Evolutionary conservation across 92 coral and sea anemone species (phyloP), one percentile per base, ranked within the genome.

Genomic region (Blastomussa wellsi): DNA sequence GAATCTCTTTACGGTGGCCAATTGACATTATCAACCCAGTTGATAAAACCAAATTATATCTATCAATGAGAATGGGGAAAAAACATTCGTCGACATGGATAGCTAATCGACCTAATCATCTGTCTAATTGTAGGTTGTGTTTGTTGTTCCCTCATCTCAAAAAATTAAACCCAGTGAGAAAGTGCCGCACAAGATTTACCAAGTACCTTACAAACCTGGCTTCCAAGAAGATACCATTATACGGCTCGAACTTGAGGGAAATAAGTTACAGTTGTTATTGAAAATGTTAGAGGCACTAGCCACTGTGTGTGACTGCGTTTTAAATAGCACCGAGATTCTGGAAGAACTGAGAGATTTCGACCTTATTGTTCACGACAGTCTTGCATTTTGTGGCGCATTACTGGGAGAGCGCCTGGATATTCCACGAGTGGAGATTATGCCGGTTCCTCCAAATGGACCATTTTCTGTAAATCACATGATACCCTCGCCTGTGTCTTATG

Each of bases 91-190:
- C n/a, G n/a, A n/a, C n/a, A n/a, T n/a, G n/a, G n/a, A n/a, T n/a
- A n/a, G n/a, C n/a, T n/a, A n/a, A n/a, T n/a, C n/a, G n/a, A n/a
- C n/a, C 11, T 44, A 3, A 44, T 44, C 11, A 8, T 44, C 11
- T 3, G 11, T 6, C 49, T 44, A 44, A 6, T 44, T 49, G 4
- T 22, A 87, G 93, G 88, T 90, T 36, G 64, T 82, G 24, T 38
- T 90, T 4, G 57, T 90, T 10, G 93, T 87, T 38, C 76, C 84
- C 51, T 73, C 91, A 8, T 73, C 73, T 42, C 86, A 87, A n/a
- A 82, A 69, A 52, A 72, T 90, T 72, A 80, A 87, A 72, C 71
- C 44, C 26, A 20, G 85, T 7, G 74, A 87, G 33, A 78, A 62
- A 5, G 33, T 90, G 31, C 74, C 29, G 16, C 90, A 90, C 86